These are phyloP conservation scores for Arremon brunneinucha DNA, from an alignment of 2,797 vertebrate species.

Conservation along the genomic window DNA sequence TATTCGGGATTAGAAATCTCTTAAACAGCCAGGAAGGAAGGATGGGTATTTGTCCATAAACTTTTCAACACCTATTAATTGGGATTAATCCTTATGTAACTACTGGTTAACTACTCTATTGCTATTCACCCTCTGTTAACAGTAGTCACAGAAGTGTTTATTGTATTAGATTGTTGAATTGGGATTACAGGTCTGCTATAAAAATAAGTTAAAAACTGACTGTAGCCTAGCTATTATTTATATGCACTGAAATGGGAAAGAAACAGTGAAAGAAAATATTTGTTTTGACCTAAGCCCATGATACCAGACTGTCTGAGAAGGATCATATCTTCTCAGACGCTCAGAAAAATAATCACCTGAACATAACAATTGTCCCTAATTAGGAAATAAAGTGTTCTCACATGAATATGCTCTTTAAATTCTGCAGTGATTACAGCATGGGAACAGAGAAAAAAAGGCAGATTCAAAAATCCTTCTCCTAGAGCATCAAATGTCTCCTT, in stretches of 20 bases:
- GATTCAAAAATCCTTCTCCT: not conserved
- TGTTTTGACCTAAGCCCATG: not conserved
- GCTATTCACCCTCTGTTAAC: not conserved
- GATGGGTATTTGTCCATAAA: not conserved
- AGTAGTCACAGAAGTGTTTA: not conserved
- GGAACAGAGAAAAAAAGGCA: not conserved
- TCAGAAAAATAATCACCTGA: not conserved
- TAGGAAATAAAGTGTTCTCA: conserved; percentile 20
- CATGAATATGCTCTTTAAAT: conserved; percentile 5
- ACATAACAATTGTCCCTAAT: not conserved
- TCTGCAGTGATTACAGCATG: not conserved
- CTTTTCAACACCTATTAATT: not conserved
- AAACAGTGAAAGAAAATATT: not conserved
- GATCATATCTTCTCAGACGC: not conserved
- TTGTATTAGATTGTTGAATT: not conserved
- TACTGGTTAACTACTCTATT: not conserved
- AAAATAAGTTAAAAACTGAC: not conserved
- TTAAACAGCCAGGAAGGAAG: not conserved
- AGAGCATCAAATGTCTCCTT: not conserved
- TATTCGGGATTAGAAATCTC: not conserved
- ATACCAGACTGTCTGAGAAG: not conserved
- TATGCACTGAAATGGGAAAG: not conserved
- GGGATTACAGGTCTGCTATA: not conserved
- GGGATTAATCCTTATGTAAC: not conserved
- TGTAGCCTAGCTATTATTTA: not conserved